Base-by-base conservation (phyloP, 1,140 invertebrate genomes). In the Zophobas atratus region DNA sequence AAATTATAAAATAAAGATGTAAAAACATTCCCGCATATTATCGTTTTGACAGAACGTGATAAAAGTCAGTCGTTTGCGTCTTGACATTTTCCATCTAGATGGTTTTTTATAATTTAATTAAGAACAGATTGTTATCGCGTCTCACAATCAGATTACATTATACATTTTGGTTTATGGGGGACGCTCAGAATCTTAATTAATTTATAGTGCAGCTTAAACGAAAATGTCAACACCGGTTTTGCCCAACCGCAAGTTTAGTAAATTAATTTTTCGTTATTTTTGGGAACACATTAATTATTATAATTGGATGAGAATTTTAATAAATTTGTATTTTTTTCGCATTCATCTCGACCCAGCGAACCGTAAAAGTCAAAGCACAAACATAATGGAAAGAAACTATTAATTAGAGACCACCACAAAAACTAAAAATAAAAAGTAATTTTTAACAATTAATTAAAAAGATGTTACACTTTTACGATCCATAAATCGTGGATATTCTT, bases 21-120 rank as follows among this genome's bases (percentile, higher is more conserved):
- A 67, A 67, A 67, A 43, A 67, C 60, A 67, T 67, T 48, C 36
- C 39, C 60, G 33, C 39, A 67, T 46, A 67, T 41, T 67, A 20
- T 20, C 20, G 60, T 67, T 41, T 43, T 67, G 38, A 67, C 60
- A 67, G 60, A 43, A 38, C n/a, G 2, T 51, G 6, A 51, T 51
- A 67, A 67, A 67, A 67, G 60, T 67, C 60, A 67, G 6, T 56
- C 4, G 57, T n/a, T 38, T 41, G 8, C 35, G n/a, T 46, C 33
- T 3, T 60, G 60, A 67, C 60, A 32, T 32, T 67, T 67, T 2
- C 60, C n/a, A 33, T 67, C 60, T 67, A 32, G 60, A 67, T 67
- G 5, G 2, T 32, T 51, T 51, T 51, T 51, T 51, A 2, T 20
- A 4, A 6, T 4, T 51, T 51, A 51, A 46, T 46, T 46, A 46